Evolutionary conservation across 2,113 vertebrate species (phyloP).

Genomic region (Astur gentilis): DNA sequence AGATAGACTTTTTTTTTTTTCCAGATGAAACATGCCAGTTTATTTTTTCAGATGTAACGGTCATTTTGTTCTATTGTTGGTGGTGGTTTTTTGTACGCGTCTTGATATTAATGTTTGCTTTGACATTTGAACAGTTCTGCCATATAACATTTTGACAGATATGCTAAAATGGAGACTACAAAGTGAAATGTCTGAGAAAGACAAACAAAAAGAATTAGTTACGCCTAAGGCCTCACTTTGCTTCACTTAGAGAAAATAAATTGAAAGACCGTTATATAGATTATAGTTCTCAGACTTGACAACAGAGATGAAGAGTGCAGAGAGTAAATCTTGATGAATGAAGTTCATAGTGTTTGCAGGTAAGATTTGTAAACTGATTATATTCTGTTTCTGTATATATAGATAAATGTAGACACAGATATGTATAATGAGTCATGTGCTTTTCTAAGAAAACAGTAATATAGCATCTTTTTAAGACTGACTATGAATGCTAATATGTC

Average conservation of each 20-base stretch:
- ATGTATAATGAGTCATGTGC: rapidly evolving
- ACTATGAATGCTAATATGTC: not conserved
- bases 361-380: not conserved
- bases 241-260: not conserved
- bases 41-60: not conserved
- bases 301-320: not conserved
- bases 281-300: not conserved
- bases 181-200: not conserved
- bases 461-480: not conserved
- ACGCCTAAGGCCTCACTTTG: not conserved
- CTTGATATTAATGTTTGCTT: not conserved
- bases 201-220: not conserved
- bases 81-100: not conserved
- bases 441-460: not conserved
- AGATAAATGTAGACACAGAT: not conserved
- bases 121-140: not conserved
- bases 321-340: not conserved
- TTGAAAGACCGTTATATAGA: rapidly evolving
- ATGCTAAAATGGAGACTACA: not conserved
- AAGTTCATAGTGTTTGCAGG: not conserved
- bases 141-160: not conserved
- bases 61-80: not conserved
- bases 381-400: not conserved
- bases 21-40: not conserved
- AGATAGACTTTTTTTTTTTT: not conserved